These are phyloP conservation scores for Spheniscus mendiculus DNA, from an alignment of 2,113 vertebrate species.

Conservation along the genomic window DNA sequence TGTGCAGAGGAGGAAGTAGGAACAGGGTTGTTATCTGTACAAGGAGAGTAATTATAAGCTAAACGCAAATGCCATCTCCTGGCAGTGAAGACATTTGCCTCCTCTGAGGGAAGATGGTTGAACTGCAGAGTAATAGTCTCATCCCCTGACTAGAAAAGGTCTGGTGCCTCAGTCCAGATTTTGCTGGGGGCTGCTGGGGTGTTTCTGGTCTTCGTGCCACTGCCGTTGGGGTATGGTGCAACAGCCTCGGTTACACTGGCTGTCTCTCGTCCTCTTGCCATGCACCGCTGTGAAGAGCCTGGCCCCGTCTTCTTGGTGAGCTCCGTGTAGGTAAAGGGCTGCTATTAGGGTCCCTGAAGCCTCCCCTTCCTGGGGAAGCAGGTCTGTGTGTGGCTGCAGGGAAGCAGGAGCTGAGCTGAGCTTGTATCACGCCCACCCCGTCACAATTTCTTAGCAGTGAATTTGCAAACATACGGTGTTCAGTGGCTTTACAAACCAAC, in stretches of 20 bases:
- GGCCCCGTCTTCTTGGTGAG: not conserved
- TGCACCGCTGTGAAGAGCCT: not conserved
- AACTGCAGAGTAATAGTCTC: not conserved
- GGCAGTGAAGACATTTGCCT: not conserved
- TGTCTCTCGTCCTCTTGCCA: not conserved
- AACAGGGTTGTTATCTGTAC: not conserved
- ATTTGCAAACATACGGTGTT: not conserved
- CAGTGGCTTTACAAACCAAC: not conserved
- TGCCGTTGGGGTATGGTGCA: fast-evolving
- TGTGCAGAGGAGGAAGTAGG: not conserved
- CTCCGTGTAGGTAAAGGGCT: not conserved
- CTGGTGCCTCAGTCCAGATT: not conserved
- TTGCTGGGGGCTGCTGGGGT: not conserved
- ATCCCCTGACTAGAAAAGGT: not conserved
- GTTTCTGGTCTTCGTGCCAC: not conserved
- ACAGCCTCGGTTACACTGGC: not conserved
- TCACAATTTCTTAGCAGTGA: not conserved
- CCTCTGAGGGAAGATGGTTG: not conserved
- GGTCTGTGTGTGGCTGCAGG: not conserved
- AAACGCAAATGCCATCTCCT: not conserved
- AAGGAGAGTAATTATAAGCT: not conserved
- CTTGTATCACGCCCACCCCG: too few species aligned
- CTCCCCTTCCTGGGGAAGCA: not conserved
- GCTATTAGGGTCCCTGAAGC: not conserved
- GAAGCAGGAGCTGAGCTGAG: not conserved